phyloP scores from a whole-genome alignment of 2,797 vertebrate genomes.

The Phalloptychus januarius region DNA sequence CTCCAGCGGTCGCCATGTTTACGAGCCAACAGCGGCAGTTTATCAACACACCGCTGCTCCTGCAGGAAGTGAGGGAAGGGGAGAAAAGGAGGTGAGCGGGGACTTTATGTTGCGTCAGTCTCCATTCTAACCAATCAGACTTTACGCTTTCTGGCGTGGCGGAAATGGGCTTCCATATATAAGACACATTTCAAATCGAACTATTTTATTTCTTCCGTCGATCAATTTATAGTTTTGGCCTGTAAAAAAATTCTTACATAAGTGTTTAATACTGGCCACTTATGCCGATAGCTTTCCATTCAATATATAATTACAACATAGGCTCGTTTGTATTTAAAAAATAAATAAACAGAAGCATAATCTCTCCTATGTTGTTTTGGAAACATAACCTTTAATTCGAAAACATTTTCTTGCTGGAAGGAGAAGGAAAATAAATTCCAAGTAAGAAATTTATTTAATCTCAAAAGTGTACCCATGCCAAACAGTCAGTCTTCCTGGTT shows the following conservation, averaged over 20 bases:
- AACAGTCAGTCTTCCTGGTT: neutral
- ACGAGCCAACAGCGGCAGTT: constrained; percentile 16
- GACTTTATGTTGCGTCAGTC: constrained; percentile 43
- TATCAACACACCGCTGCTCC: constrained; percentile 25
- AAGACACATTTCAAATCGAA: neutral
- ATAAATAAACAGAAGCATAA: neutral
- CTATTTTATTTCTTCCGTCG: neutral
- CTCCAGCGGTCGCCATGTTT: constrained; percentile 80
- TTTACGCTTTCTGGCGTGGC: neutral
- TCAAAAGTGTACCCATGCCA: neutral
- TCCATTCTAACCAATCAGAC: constrained; percentile 46
- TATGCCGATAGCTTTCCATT: neutral
- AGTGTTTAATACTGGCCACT: neutral
- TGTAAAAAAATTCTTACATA: neutral
- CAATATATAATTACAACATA: neutral
- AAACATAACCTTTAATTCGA: neutral
- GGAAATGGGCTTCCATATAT: too few relatives aligned
- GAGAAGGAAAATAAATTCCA: neutral
- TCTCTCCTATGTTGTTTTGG: neutral
- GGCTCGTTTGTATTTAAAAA: neutral
- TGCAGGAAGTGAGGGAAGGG: constrained; percentile 47
- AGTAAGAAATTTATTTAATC: neutral
- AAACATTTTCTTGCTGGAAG: neutral
- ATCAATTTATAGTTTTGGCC: neutral
- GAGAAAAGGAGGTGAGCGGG: neutral